phyloP scores from a whole-genome alignment of 2,797 vertebrate genomes.

The Chaenodraco wilsoni region DNA sequence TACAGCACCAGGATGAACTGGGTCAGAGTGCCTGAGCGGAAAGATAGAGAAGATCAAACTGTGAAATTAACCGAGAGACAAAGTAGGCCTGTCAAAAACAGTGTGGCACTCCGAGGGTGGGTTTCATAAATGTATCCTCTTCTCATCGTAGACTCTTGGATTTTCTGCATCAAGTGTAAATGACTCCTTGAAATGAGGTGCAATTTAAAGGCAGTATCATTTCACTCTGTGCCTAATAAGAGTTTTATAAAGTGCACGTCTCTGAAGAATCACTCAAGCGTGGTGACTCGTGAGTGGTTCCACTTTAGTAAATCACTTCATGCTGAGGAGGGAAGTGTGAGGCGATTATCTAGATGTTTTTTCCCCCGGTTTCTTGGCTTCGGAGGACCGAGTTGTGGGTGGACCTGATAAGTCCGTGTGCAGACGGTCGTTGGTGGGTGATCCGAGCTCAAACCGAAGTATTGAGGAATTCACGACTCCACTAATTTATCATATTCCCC shows the following conservation, averaged over 20 bases:
- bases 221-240: constrained; percentile 44
- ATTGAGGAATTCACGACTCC: constrained; percentile 14
- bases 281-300: constrained; percentile 36
- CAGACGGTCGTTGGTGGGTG: background rate
- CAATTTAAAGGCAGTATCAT: constrained; percentile 42
- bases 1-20: constrained; percentile 94
- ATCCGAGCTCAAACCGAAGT: constrained; percentile 45
- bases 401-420: constrained; percentile 12
- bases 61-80: constrained; percentile 32
- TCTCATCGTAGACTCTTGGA: constrained; percentile 26
- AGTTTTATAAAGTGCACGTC: constrained; percentile 47
- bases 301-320: constrained; percentile 48
- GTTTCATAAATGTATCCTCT: constrained; percentile 52
- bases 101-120: constrained; percentile 24
- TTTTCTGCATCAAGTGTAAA: constrained; percentile 56
- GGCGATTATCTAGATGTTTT: constrained; percentile 22
- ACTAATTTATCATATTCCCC: constrained; percentile 31
- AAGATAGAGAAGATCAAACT: constrained; percentile 34
- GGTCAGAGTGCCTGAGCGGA: constrained; percentile 90
- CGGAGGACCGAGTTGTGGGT: constrained; percentile 9
- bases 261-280: constrained; percentile 39
- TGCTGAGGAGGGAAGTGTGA: constrained; percentile 32
- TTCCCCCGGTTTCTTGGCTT: constrained; percentile 28
- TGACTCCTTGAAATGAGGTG: constrained; percentile 42
- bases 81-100: constrained; percentile 53